Conservation (phyloP, 2,888 invertebrate species). For the Automeris io region DNA sequence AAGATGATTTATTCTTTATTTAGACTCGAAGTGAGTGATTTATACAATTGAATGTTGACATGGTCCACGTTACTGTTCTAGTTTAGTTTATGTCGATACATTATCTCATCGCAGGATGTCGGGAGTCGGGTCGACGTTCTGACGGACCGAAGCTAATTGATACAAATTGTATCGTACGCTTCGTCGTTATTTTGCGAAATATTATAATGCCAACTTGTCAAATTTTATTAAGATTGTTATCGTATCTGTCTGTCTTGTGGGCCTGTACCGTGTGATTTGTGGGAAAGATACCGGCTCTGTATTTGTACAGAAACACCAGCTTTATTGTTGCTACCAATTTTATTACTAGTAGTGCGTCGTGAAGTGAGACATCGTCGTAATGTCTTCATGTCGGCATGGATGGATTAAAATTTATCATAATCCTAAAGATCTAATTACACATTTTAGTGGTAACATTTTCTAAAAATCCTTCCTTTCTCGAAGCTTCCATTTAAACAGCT, state of each 20-base stretch:
- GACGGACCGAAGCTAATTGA: conserved; percentile 56
- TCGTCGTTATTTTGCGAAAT: conserved; percentile 7
- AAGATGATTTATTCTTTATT: conserved; percentile 3
- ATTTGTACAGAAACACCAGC: too few species aligned
- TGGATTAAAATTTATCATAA: too few species aligned
- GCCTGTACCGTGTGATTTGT: neutral
- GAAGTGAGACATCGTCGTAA: too few species aligned
- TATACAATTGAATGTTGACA: conserved; percentile 8
- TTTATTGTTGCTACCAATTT: too few species aligned
- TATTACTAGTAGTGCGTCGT: too few species aligned
- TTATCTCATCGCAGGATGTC: conserved; percentile 59
- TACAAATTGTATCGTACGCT: conserved; percentile 40
- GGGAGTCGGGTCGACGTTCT: conserved; percentile 57
- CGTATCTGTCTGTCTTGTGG: neutral
- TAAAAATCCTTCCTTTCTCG: too few species aligned
- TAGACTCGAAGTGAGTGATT: conserved; percentile 3
- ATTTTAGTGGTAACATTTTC: too few species aligned
- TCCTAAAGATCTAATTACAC: too few species aligned
- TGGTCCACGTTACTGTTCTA: conserved; percentile 24
- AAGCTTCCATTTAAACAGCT: too few species aligned
- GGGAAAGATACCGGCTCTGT: neutral
- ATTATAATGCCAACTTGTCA: conserved; percentile 9
- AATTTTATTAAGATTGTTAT: conserved; percentile 2
- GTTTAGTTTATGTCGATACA: conserved; percentile 32
- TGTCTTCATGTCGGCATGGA: too few species aligned